Conservation (phyloP, 2,888 invertebrate genomes). For the Colostygia pectinataria region DNA sequence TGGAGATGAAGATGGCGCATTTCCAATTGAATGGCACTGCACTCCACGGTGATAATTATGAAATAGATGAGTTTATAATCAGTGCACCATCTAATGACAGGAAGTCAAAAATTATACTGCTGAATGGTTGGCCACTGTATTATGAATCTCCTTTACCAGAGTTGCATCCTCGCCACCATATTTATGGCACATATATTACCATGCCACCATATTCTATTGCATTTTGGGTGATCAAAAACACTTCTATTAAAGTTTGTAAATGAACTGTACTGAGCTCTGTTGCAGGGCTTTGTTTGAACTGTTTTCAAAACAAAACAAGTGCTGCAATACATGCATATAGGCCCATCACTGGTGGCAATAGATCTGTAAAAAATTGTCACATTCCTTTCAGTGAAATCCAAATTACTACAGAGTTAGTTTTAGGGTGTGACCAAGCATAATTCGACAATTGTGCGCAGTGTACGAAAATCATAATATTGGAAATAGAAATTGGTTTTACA, state of each 20-base stretch:
- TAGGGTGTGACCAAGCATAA: no score
- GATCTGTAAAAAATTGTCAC: no score
- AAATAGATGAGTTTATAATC: constrained; percentile 78
- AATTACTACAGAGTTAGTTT: no score
- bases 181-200: constrained; percentile 70
- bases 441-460: no score
- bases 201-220: constrained; percentile 85
- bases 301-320: no score
- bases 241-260: constrained; percentile 61
- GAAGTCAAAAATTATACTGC: constrained; percentile 75
- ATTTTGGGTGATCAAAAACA: constrained; percentile 85
- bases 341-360: no score
- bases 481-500: no score
- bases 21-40: constrained; percentile 79
- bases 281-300: no score
- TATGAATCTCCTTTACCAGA: constrained; percentile 78
- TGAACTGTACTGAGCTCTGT: background rate
- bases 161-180: constrained; percentile 72
- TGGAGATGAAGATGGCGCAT: constrained; percentile 71
- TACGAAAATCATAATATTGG: no score
- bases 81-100: constrained; percentile 74
- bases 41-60: constrained; percentile 56
- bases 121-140: constrained; percentile 83
- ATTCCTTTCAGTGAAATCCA: no score
- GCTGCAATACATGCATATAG: no score